Evolutionary conservation across 1,140 invertebrate genomes (phyloP), one percentile per base, ranked within the genome.

Genomic region (Eufriesea mexicana): DNA sequence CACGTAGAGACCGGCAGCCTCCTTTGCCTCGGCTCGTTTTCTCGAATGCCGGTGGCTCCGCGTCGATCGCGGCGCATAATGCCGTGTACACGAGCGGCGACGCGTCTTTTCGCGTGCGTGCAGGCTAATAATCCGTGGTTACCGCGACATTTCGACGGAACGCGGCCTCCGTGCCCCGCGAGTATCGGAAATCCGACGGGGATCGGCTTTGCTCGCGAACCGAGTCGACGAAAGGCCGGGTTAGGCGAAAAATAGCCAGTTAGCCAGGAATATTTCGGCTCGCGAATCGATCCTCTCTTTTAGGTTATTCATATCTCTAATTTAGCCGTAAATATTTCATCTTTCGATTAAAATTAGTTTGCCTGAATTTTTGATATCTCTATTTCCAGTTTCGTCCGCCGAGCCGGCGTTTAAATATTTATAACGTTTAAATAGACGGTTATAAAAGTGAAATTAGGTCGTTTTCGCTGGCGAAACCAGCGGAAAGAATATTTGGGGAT

Each of bases 61-160:
- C 66, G 73, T 77, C 83, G 75, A 86, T 85, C 81, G 79, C 78
- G 55, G 42, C 67, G 49, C 61, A 68, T 78, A 57, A 81, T 77
- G 51, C 55, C 47, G 78, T 51, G 67, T 51, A 62, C 68, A 72
- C 51, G 57, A 67, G 28, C 64, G 51, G 5, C 70, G 66, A 74
- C 35, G 16, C 59, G 47, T 47, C 55, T 25, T 78, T 78, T 78
- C 35, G 72, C 54, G 9, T 70, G 62, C 67, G 75, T 78, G 66
- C 80, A 68, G 79, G 79, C 86, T 89, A 91, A 91, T 91, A 91
- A 90, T 90, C 88, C 85, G 79, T 84, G 87, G 78, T 90, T 89
- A 86, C 77, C 16, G 18, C 42, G 16, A 61, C 16, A 47, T 74
- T 47, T 47, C 18, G 28, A 5, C 25, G 0, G 70, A 72, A 16